These are phyloP conservation scores for Ectobius pallidus DNA, from an alignment of 2,888 invertebrate genomes.

Conservation along the genomic window DNA sequence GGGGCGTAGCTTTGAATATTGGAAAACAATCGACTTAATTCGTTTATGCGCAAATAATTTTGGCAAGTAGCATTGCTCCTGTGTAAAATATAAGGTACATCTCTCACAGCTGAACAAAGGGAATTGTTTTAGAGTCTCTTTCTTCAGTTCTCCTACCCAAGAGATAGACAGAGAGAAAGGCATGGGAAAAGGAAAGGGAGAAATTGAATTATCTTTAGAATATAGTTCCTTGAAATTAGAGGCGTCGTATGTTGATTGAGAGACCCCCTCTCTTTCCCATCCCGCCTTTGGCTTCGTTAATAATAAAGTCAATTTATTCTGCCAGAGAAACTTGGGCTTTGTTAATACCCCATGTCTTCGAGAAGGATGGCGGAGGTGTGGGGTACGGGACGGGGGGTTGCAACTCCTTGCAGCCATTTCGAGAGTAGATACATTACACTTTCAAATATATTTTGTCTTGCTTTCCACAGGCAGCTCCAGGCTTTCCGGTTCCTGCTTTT, in stretches of 20 bases:
- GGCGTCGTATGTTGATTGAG: constrained; percentile 33
- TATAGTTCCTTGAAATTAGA: constrained; percentile 31
- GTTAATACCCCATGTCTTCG: constrained; percentile 15
- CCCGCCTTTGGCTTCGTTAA: constrained; percentile 28
- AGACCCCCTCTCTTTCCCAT: not conserved
- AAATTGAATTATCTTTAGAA: constrained; percentile 32
- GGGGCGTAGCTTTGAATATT: no score
- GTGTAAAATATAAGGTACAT: constrained; percentile 32
- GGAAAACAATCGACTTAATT: not conserved
- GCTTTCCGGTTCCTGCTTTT: constrained; percentile 4
- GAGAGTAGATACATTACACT: constrained; percentile 25
- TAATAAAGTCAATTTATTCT: constrained; percentile 33
- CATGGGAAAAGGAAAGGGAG: constrained; percentile 13
- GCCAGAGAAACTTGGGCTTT: constrained; percentile 30
- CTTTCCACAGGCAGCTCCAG: not conserved
- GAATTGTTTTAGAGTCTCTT: constrained; percentile 31
- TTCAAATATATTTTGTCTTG: constrained; percentile 24
- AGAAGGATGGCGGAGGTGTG: not conserved
- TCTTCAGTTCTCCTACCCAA: constrained; percentile 17
- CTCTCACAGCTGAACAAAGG: constrained; percentile 27
- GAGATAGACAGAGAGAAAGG: constrained; percentile 6
- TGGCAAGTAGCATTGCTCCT: not conserved
- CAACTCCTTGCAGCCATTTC: constrained; percentile 19
- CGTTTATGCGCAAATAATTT: not conserved
- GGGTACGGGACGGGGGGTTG: not conserved